Evolutionary conservation across 2,888 invertebrate species (phyloP), one percentile per base, ranked within the genome.

Genomic region (Netelia fuscicornis): DNA sequence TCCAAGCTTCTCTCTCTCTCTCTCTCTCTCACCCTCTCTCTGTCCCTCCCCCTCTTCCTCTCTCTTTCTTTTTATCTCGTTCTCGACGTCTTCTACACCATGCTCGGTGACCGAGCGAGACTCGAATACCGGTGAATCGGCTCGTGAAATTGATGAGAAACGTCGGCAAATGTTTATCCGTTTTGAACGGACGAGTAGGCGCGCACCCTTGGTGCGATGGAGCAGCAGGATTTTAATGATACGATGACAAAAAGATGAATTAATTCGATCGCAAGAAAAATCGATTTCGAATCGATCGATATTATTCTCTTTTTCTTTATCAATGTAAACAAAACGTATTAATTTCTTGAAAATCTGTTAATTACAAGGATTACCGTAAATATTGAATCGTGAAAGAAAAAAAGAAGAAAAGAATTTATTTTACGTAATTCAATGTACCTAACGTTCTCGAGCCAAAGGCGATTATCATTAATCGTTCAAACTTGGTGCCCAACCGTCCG

Each of bases 1-100:
- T 10, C 20, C 75, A 72, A 72, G 67, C 83, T 74, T 77, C 83
- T 83, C 79, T 85, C 77, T 86, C 72, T 86, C 72, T 81, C 78
- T 81, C 64, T 84, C 72, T 8, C 75, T 68, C 80, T 64, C 79
- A 75, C 83, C 83, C 79, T 85, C 76, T 86, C 75, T 81, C 74
- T 81, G 60, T 84, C 72, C 3, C 71, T 68, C 80, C 58, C 79
- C 74, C 80, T 79, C 72, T 83, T 71, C 74, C 76, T 78, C 70
- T 81, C 83, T 81, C 75, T 80, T 42, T 72, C 80, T 37, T 71
- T 54, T 54, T 37, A 48, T 68, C 71, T 75, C 74, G 60, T 87
- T 83, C 76, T 77, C 79, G 58, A 77, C 77, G 74, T 74, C 25
- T 78, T 83, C 78, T 68, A 68, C 83, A 13, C 37, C 11, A 44